Percentiles rank a stretch among this genome's conserved stretches.
These are phyloP conservation scores for Rhizomys pruinosus DNA, from an alignment of 2,113 vertebrate species.

Conservation along the genomic window DNA sequence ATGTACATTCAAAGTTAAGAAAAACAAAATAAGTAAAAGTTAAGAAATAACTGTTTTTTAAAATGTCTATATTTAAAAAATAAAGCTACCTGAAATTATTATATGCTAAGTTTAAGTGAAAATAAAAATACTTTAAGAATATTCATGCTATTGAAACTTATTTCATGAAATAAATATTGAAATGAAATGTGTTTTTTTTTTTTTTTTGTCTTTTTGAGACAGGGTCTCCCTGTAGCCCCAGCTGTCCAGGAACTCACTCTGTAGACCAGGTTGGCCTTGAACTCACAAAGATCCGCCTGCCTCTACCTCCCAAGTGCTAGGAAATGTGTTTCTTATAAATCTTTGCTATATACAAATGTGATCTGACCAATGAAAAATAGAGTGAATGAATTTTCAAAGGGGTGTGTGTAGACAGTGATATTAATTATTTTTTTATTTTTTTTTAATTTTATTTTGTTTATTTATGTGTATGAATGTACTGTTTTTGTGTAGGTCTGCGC, in stretches of 20 bases:
- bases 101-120: constrained; percentile 44
- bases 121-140: constrained; percentile 44
- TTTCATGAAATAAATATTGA: constrained; percentile 35
- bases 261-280: no score
- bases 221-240: no score
- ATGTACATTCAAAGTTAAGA: background rate
- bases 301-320: no score
- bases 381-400: background rate
- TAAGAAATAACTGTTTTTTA: background rate
- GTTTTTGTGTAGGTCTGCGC: no score
- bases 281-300: no score
- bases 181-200: no score
- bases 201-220: no score
- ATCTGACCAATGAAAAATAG: background rate
- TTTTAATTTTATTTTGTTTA: no score
- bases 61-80: no score
- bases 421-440: background rate
- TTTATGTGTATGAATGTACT: no score
- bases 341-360: background rate
- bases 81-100: no score
- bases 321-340: constrained; percentile 49
- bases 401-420: background rate
- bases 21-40: constrained; percentile 20
- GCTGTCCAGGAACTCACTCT: no score
- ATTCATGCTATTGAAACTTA: constrained; percentile 32